These are phyloP conservation scores for Lonchura striata DNA, from an alignment of 2,113 vertebrate species.

Conservation along the genomic window DNA sequence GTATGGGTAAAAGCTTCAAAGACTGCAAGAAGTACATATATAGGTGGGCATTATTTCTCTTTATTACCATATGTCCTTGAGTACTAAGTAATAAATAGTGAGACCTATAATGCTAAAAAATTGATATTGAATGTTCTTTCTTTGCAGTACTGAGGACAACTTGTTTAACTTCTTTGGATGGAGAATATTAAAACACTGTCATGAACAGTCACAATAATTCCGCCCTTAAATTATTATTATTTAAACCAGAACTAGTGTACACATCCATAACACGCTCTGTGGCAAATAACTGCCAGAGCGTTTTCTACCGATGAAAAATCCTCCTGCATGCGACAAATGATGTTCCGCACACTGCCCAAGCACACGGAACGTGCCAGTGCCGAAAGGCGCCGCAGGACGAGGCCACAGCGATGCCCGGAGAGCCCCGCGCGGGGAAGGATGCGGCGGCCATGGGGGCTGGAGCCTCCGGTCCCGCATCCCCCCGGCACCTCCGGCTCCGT, in stretches of 20 bases:
- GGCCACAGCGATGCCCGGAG: fast-evolving
- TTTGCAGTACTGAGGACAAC: background rate
- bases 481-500: fast-evolving
- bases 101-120: background rate
- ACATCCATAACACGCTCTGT: fast-evolving
- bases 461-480: background rate
- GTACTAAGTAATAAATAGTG: background rate
- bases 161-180: background rate
- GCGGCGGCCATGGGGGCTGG: background rate
- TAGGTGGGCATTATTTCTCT: background rate
- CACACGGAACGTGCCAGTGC: fast-evolving
- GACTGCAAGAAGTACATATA: background rate
- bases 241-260: background rate
- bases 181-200: background rate
- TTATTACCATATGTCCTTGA: background rate
- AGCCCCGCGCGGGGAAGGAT: background rate
- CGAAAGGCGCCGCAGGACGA: fast-evolving
- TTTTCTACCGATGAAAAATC: background rate
- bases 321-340: background rate
- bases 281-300: fast-evolving
- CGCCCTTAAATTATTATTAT: background rate
- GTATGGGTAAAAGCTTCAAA: background rate
- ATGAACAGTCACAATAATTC: background rate
- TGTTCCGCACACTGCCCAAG: fast-evolving
- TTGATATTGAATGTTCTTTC: background rate